A percentile compares a stretch with the other conserved stretches of the same genome.
Conservation (phyloP, 2,113 vertebrate genomes). For the Plotosus lineatus region DNA sequence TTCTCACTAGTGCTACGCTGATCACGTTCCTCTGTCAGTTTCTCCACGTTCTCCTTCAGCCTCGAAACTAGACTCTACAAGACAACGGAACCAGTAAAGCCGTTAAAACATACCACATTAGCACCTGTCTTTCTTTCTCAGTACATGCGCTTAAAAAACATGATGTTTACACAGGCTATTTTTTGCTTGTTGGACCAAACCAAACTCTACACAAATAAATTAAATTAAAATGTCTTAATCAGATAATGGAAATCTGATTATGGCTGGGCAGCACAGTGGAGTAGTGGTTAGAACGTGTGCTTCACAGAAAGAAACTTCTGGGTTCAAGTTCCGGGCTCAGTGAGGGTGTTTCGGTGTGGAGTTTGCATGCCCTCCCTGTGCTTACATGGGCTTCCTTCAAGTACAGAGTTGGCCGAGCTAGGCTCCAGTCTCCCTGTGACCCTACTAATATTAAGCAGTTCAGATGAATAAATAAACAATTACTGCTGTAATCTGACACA, state of each 20-base stretch:
- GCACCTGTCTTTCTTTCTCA: neutral
- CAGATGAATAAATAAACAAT: too few relatives aligned
- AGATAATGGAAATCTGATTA: neutral
- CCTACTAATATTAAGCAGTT: too few relatives aligned
- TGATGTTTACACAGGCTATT: neutral
- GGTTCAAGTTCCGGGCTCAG: too few relatives aligned
- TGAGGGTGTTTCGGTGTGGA: too few relatives aligned
- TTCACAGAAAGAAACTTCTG: too few relatives aligned
- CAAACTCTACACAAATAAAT: neutral
- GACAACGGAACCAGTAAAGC: neutral
- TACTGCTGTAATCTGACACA: neutral
- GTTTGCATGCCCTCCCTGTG: too few relatives aligned
- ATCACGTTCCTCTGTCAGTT: constrained; percentile 91
- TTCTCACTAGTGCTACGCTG: constrained; percentile 84
- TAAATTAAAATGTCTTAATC: neutral
- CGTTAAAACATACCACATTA: neutral
- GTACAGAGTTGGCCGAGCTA: too few relatives aligned
- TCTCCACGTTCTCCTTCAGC: constrained; percentile 95
- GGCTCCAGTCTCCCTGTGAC: too few relatives aligned
- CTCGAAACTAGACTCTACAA: constrained; percentile 83
- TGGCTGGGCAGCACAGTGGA: too few relatives aligned
- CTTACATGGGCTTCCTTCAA: too few relatives aligned
- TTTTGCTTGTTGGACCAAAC: neutral
- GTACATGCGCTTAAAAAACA: neutral
- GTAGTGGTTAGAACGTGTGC: too few relatives aligned